Evolutionary conservation across 1,140 invertebrate genomes (phyloP), one percentile per base, ranked within the genome.

Genomic region (Araneus ventricosus): DNA sequence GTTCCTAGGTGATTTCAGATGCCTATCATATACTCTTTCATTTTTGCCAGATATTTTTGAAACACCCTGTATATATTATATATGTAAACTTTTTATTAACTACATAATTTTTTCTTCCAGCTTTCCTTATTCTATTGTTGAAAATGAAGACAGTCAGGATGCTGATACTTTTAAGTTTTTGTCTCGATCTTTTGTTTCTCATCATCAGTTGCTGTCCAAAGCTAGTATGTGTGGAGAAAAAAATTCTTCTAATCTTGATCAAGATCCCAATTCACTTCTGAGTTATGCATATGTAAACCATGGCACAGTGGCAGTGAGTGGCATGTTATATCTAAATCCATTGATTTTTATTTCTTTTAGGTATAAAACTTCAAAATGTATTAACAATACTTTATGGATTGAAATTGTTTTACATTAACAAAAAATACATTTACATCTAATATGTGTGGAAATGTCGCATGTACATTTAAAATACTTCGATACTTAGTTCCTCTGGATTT

Each of bases 201-300:
- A 80, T 37, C 92, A 93, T 57, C 87, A 87, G 20, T 27, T 93
- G 7, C 39, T 93, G 30, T 93, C 92, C 0, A 88, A 89, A 67
- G 45, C 52, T 37, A 45, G 39, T 2, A 93, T 93, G 92, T 93
- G 92, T 84, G 92, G 61, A 39, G 87, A 89, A 52, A 61, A 67
- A 41, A 63, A 80, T 82, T 20, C 34, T 5, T 63, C 45, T 20
- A 82, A 59, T 37, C n/a, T 57, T n/a, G 59, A 80, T 59, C 86
- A 82, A 63, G 87, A 20, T 14, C 24, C 52, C 30, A 90, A 90
- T 41, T 95, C 95, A 30, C 80, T 96, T 20, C 94, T 96, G 84
- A 95, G 96, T 92, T 95, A 95, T 93, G 94, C 95, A 37, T 96
- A 95, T 93, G 84, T 88, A 22, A 94, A 95, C 59, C 94, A 95